Conservation (phyloP, 1,140 invertebrate species). For the Trachelipus rathkii region DNA sequence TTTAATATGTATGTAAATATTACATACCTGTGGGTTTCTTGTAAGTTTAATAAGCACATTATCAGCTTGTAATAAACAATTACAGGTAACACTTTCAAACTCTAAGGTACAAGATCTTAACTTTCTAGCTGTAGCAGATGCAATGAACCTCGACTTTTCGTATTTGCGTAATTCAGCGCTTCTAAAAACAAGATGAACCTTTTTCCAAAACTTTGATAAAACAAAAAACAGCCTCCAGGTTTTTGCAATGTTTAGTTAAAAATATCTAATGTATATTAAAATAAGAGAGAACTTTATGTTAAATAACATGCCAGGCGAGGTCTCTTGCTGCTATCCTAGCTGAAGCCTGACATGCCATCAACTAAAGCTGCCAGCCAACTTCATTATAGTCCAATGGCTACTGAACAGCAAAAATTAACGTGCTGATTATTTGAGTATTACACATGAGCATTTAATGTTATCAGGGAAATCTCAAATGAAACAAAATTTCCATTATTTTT, state of each 20-base stretch:
- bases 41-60: constrained; percentile 45
- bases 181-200: constrained; percentile 50
- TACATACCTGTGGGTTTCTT: constrained; percentile 49
- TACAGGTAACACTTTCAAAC: constrained; percentile 52
- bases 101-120: constrained; percentile 51
- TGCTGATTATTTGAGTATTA: too few species aligned
- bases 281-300: constrained; percentile 62
- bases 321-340: constrained; percentile 53
- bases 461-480: too few species aligned
- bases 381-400: too few species aligned
- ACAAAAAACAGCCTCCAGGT: constrained; percentile 61
- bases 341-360: constrained; percentile 44
- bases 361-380: constrained; percentile 44
- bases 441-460: too few species aligned
- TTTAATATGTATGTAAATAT: too few species aligned
- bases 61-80: constrained; percentile 50
- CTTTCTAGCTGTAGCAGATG: constrained; percentile 53
- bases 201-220: constrained; percentile 60
- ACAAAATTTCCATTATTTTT: too few species aligned
- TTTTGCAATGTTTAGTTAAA: constrained; percentile 59
- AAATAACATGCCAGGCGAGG: constrained; percentile 60
- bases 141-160: constrained; percentile 51
- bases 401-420: too few species aligned
- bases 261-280: constrained; percentile 57
- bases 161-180: constrained; percentile 52